Conservation (phyloP, 2,888 invertebrate species). For the Sabatieria punctata region DNA sequence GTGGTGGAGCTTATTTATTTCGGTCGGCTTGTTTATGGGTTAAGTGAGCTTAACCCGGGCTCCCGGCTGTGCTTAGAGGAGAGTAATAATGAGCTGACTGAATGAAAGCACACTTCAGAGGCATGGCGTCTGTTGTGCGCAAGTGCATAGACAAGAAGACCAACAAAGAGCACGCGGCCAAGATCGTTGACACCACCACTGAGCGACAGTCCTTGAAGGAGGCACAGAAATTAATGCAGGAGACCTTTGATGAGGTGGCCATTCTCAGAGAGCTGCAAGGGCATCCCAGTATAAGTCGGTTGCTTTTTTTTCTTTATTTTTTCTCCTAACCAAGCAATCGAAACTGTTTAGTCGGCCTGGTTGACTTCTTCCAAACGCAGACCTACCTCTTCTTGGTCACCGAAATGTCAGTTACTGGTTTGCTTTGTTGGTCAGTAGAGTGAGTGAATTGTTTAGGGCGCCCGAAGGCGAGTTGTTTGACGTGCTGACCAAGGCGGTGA, state of each 20-base stretch:
- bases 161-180: constrained; percentile 84
- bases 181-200: no score
- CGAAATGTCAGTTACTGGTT: constrained; percentile 55
- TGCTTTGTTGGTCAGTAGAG: no score
- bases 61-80: no score
- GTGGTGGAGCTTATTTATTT: no score
- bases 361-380: constrained; percentile 92
- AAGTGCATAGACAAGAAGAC: constrained; percentile 92
- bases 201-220: no score
- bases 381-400: constrained; percentile 94
- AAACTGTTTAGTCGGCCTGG: constrained; percentile 67
- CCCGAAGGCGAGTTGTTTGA: constrained; percentile 66
- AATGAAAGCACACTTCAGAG: no score
- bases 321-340: constrained; percentile 1
- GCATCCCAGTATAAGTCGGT: no score
- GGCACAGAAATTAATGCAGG: no score
- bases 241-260: constrained; percentile 79
- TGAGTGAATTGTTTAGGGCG: constrained; percentile 17
- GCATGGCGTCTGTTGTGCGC: constrained; percentile 89
- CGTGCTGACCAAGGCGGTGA: constrained; percentile 88
- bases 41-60: no score
- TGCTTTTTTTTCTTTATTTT: constrained; percentile 37
- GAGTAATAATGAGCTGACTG: no score
- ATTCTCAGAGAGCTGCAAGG: constrained; percentile 77
- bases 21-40: no score